Conservation (phyloP, 2,888 invertebrate genomes). For the Drosophila differens region DNA sequence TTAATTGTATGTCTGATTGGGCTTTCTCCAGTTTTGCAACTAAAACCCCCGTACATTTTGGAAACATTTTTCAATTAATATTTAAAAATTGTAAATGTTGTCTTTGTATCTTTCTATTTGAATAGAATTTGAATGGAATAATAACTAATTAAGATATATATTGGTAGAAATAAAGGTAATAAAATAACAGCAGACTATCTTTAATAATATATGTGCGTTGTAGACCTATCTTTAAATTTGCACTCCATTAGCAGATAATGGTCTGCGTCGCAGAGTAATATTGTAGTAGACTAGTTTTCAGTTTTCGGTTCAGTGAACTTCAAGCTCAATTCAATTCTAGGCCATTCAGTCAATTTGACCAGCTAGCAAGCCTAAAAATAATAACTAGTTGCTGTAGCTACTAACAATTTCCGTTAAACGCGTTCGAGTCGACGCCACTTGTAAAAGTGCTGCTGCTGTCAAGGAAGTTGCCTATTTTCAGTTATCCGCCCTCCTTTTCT, state of each 20-base stretch:
- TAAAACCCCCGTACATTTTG: not conserved
- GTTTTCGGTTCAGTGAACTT: constrained; percentile 34
- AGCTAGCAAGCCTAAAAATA: constrained; percentile 26
- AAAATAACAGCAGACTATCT: not conserved
- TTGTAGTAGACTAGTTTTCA: not conserved
- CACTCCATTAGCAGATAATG: not conserved
- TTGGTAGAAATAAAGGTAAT: not conserved
- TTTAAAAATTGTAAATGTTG: not conserved
- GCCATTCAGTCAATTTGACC: constrained; percentile 20
- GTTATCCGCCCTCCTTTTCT: constrained; percentile 6
- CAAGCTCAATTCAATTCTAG: constrained; percentile 7
- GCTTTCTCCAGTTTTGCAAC: too few species aligned
- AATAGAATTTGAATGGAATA: too few species aligned
- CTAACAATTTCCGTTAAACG: constrained; percentile 58
- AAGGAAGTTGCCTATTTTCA: constrained; percentile 64
- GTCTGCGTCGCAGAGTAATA: not conserved
- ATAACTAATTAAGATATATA: not conserved
- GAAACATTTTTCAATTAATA: not conserved
- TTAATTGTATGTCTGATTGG: too few species aligned
- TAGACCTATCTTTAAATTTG: not conserved
- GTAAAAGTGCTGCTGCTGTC: constrained; percentile 31
- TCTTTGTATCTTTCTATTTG: too few species aligned
- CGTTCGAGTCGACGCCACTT: constrained; percentile 34
- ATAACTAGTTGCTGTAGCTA: constrained; percentile 33
- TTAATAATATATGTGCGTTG: not conserved